phyloP scores from a whole-genome alignment of 2,113 vertebrate species.

The Dendrocopos noguchii region DNA sequence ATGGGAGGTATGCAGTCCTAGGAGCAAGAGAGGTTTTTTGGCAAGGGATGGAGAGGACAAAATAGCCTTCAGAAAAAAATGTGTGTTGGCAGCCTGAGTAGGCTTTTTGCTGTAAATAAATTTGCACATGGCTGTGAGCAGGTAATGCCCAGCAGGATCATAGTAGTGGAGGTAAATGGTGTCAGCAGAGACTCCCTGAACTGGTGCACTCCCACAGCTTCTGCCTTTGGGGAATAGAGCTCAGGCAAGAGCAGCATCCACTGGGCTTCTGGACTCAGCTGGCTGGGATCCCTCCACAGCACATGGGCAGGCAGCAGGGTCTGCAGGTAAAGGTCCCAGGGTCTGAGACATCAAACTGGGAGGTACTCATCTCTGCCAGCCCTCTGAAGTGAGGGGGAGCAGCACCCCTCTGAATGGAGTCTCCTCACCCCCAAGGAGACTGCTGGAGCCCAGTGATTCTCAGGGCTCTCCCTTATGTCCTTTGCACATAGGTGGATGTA shows the following conservation, averaged over 20 bases:
- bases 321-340: neutral
- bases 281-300: neutral
- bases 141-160: neutral
- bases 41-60: neutral
- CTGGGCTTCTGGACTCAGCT: neutral
- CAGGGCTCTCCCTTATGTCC: neutral
- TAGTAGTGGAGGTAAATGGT: fast-evolving
- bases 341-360: neutral
- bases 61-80: neutral
- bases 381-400: neutral
- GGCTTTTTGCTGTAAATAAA: neutral
- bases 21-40: neutral
- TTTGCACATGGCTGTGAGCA: fast-evolving
- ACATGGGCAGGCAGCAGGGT: neutral
- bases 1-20: neutral
- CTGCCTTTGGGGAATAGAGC: neutral
- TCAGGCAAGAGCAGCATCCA: neutral
- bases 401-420: neutral
- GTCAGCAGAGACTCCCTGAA: neutral
- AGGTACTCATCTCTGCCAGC: neutral
- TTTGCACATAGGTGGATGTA: neutral
- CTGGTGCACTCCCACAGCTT: neutral
- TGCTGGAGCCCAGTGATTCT: neutral
- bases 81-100: fast-evolving
- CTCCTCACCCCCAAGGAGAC: neutral